These are phyloP conservation scores for Hydrozoanthus tunicans DNA, from an alignment of 64 coral and sea anemone species.

Conservation along the genomic window DNA sequence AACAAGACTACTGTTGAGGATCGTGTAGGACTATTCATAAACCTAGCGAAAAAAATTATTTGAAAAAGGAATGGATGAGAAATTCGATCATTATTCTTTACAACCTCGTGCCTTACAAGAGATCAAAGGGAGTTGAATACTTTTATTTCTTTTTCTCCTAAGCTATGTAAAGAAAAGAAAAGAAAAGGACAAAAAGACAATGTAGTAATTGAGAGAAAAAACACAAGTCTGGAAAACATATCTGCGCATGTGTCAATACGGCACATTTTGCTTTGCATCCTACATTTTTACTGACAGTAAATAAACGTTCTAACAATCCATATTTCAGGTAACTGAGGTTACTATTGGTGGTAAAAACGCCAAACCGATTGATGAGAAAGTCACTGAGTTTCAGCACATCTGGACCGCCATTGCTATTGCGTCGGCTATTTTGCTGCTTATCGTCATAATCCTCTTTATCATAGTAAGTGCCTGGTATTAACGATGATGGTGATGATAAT, in stretches of 20 bases:
- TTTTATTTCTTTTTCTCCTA: no score
- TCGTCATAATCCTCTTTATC: conserved; percentile 21
- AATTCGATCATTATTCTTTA: no score
- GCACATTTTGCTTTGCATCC: background rate
- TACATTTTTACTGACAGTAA: background rate
- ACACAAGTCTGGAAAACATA: background rate
- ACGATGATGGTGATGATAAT: no score
- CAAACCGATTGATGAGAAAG: background rate
- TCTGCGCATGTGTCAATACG: background rate
- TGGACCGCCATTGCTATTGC: conserved; percentile 53
- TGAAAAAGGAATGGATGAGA: no score
- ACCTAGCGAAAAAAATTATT: no score
- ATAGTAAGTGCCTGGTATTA: background rate
- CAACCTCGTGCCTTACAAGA: no score
- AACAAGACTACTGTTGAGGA: no score
- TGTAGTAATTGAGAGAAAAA: no score
- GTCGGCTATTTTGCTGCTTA: background rate
- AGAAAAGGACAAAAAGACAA: no score
- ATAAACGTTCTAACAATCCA: background rate
- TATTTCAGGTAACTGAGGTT: conserved; percentile 8
- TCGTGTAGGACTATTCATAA: no score
- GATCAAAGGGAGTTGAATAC: no score
- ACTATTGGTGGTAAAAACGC: background rate
- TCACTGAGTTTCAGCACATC: conserved; percentile 26
- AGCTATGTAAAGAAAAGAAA: no score